Base-by-base conservation (phyloP, 2,888 invertebrate genomes). In the Digitonthophagus gazella region DNA sequence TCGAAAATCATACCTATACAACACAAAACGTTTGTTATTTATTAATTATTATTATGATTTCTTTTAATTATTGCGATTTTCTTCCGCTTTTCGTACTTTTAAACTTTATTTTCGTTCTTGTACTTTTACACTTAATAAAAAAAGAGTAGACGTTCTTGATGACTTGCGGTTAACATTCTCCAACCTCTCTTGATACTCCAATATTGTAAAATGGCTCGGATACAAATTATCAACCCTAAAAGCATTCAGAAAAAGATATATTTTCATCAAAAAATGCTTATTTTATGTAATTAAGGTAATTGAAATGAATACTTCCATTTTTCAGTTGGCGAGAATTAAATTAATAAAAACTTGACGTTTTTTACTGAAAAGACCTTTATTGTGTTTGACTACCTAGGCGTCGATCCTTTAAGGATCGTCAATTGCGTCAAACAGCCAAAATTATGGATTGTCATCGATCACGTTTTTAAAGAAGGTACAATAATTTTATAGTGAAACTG, bases 111-210 rank as follows among this genome's bases (percentile, higher is more conserved):
- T 55, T 19, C 18, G 3, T 16, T n/a, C 54, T 1, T 15, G 8
- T 18, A 15, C 57, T 5, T 1, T 57, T 57, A 57, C 44, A 58
- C 71, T 85, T 83, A 95, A 85, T 95, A 94, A 84, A 95, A 94
- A 87, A 95, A 93, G 75, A 95, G 86, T 77, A 95, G 86, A 80
- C 95, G 88, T 82, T 95, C 94, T 79, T 95, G 94, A 71, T 94
- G 93, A 70, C 92, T 93, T 71, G 93, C 92, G 1, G 93, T 93
- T 70, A 95, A 85, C 75, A 94, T 86, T 77, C 93, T 89, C 95
- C 95, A 95, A 72, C 94, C 93, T 68, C 93, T 89, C 79, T 95
- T 95, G 78, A 95, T 95, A 83, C 93, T 93, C 81, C 94, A 85
- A 83, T 95, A 95, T 82, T 95, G 95, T 75, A 95, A 89, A 66